Percentiles rank a stretch among this genome's conserved stretches.
Evolutionary conservation across 2,888 invertebrate species (phyloP).

Genomic region (Caenorhabditis sulstoni): DNA sequence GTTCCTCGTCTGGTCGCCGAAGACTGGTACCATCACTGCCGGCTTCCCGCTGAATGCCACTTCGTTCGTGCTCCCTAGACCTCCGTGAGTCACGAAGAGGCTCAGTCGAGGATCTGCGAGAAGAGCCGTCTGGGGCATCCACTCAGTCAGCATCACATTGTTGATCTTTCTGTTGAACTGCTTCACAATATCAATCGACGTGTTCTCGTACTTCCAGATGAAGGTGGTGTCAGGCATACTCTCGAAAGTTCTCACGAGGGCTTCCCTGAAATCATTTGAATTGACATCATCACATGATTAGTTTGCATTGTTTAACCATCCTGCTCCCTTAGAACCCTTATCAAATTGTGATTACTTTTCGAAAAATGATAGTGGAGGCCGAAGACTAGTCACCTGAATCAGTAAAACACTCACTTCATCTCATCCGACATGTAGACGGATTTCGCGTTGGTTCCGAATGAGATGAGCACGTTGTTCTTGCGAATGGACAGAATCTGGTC

Average conservation of each 20-base stretch:
- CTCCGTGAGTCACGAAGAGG: conserved; percentile 65
- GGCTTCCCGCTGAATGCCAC: conserved; percentile 58
- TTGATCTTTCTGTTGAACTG: conserved; percentile 44
- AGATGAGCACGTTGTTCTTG: conserved; percentile 51
- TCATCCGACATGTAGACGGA: conserved; percentile 47
- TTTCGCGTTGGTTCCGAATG: conserved; percentile 53
- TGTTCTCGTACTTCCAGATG: conserved; percentile 68
- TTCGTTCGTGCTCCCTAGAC: conserved; percentile 61
- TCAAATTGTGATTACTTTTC: conserved; percentile 4
- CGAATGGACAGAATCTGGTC: conserved; percentile 35
- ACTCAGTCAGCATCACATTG: conserved; percentile 66
- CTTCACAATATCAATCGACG: conserved; percentile 39
- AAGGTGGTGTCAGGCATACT: conserved; percentile 64
- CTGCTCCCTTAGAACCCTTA: conserved; percentile 8
- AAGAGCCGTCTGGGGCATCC: conserved; percentile 67
- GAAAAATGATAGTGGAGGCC: not conserved
- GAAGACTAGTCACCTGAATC: not conserved
- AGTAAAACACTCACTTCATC: conserved; percentile 56
- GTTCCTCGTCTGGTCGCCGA: conserved; percentile 65
- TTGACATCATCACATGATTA: conserved; percentile 8
- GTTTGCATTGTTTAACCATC: conserved; percentile 10
- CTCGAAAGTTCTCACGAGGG: conserved; percentile 53
- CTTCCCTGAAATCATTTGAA: conserved; percentile 49
- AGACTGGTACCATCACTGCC: conserved; percentile 58
- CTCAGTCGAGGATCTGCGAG: conserved; percentile 57